Conservation (phyloP, 2,797 vertebrate species). For the Oophaga sylvatica region DNA sequence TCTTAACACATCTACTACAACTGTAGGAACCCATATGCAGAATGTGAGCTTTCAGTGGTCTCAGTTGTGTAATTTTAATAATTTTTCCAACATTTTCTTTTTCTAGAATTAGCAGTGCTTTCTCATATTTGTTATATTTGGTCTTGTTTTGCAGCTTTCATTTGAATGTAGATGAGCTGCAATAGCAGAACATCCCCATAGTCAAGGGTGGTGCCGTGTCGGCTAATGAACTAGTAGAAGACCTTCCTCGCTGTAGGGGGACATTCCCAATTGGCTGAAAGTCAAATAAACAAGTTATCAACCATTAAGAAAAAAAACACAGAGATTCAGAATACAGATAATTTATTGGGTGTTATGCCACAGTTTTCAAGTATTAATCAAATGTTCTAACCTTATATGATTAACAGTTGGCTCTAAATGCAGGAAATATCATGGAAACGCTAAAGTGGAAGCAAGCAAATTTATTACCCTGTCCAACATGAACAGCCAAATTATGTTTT, state of each 20-base stretch:
- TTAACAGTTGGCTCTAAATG: neutral
- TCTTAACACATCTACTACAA: too few species aligned
- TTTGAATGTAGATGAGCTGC: too few species aligned
- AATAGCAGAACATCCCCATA: too few species aligned
- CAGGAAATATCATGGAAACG: neutral
- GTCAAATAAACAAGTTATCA: neutral
- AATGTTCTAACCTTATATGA: neutral
- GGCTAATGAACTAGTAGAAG: neutral
- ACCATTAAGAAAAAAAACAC: neutral
- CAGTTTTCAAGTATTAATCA: conserved; percentile 9
- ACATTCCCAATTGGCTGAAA: conserved; percentile 4
- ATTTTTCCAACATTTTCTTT: too few species aligned
- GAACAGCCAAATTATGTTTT: neutral
- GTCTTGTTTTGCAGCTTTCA: too few species aligned
- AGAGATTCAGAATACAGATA: neutral
- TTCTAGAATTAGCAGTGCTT: too few species aligned
- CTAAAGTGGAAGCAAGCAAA: neutral
- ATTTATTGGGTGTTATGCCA: conserved; percentile 15
- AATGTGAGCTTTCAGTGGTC: too few species aligned
- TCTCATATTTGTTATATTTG: too few species aligned
- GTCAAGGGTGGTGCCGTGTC: too few species aligned
- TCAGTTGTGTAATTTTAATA: too few species aligned
- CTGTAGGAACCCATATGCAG: too few species aligned
- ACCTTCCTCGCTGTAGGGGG: neutral
- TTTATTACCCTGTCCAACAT: neutral